Conservation (phyloP, 2,113 vertebrate genomes). For the Recurvirostra avosetta region DNA sequence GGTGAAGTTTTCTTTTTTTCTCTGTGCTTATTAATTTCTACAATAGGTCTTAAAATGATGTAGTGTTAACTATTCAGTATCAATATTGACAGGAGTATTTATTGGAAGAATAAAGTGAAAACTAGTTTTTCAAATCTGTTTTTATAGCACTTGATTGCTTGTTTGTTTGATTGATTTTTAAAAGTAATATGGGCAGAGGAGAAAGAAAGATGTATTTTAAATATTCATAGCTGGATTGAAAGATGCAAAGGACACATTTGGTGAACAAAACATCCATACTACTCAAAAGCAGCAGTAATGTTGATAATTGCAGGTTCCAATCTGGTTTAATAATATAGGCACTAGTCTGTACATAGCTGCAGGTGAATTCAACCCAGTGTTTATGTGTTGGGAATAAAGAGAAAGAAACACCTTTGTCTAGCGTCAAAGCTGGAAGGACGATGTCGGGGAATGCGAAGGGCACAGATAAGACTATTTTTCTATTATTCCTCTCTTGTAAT, state of each 20-base stretch:
- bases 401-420: constrained; percentile 5
- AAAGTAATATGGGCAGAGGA: not conserved
- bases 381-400: not conserved
- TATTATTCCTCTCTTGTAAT: not conserved
- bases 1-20: not conserved
- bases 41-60: not conserved
- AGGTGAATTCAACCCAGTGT: not conserved
- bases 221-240: not conserved
- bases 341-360: not conserved
- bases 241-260: not conserved
- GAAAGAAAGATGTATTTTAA: not conserved
- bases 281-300: constrained; percentile 24
- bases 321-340: not conserved
- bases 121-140: not conserved
- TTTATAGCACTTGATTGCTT: not conserved
- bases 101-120: not conserved
- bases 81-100: not conserved
- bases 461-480: not conserved
- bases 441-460: not conserved
- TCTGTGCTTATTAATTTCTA: not conserved
- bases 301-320: not conserved
- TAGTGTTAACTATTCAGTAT: not conserved
- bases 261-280: constrained; percentile 9
- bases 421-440: not conserved
- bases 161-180: not conserved